Conservation (phyloP, 2,797 vertebrate genomes). For the Sebastes hubbsi region DNA sequence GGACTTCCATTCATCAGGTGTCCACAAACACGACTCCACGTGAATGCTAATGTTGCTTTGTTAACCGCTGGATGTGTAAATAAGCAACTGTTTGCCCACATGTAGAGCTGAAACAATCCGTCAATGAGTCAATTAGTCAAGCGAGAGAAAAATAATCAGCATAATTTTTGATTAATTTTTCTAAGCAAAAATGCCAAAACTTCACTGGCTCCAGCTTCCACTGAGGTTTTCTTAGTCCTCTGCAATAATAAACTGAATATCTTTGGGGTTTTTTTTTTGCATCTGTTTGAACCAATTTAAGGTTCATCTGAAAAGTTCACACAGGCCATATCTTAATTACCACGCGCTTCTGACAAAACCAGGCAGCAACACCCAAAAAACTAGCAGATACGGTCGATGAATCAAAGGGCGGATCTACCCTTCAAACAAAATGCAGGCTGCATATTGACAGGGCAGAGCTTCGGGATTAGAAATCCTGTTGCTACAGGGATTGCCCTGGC, state of each 20-base stretch:
- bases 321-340: not conserved
- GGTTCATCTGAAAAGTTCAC: not conserved
- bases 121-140: not conserved
- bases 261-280: not conserved
- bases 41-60: not conserved
- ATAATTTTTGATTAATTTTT: not conserved
- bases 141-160: not conserved
- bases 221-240: not conserved
- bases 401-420: slow-evolving; percentile 33
- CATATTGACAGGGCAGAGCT: slow-evolving; percentile 33
- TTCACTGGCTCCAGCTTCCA: not conserved
- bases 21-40: not conserved
- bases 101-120: not conserved
- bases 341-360: not conserved
- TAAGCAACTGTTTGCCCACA: not conserved
- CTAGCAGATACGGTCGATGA: slow-evolving; percentile 5
- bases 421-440: slow-evolving; percentile 32
- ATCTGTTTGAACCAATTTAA: not conserved
- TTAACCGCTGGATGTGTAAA: not conserved
- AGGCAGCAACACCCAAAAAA: slow-evolving; percentile 2
- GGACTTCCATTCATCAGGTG: not conserved
- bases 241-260: not conserved
- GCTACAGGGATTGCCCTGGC: slow-evolving; percentile 61
- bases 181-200: not conserved
- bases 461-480: slow-evolving; percentile 46